Base-by-base conservation (phyloP, 2,797 vertebrate species). In the Siniperca scherzeri region DNA sequence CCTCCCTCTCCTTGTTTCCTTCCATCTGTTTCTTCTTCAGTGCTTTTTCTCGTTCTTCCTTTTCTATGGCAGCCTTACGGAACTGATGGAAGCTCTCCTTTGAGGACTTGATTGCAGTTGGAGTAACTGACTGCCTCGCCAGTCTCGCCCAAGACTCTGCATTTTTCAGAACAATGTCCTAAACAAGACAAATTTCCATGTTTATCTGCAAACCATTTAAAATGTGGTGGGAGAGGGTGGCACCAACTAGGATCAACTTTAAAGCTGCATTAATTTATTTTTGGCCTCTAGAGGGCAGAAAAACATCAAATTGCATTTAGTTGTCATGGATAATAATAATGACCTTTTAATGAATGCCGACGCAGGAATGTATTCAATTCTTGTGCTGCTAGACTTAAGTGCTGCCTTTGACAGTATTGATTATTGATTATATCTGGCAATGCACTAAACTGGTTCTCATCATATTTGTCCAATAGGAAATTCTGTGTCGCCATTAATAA, bases 61-160 rank as follows among this genome's bases (percentile, higher is more conserved):
- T 98, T 83, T 97, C 96, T 57, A 98, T 93, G 1, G 97, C 97
- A 46, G 90, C 97, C 73, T 97, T 96, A 69, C 94, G 96, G 86
- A 98, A 99, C 27, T 96, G 94, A 87, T 96, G 96, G 91, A 99
- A 99, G 85, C 95, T 97, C 83, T 97, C 96, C 73, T 94, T 96
- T 6, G 97, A 98, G 0, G 97, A 94, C 87, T 97, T 98, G 81
- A 96, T 91, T 0, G 95, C 77, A 73, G 93, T 65, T 7, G 96
- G 90, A 60, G 87, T 66, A 65, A 89, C 87, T 5, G 95, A 94
- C 0, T 89, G 87, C 87, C 94, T 97, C 83, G 95, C 96, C 59
- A 99, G 93, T 82, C 72, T 96, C 27, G 95, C 95, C 98, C 98
- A 99, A 25, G 97, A 97, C 81, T 95, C 93, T 1, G 90, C 93